A percentile compares a stretch with the other conserved stretches of the same genome.
Evolutionary conservation across 2,797 vertebrate species (phyloP).

Genomic region (Limnodromus scolopaceus): DNA sequence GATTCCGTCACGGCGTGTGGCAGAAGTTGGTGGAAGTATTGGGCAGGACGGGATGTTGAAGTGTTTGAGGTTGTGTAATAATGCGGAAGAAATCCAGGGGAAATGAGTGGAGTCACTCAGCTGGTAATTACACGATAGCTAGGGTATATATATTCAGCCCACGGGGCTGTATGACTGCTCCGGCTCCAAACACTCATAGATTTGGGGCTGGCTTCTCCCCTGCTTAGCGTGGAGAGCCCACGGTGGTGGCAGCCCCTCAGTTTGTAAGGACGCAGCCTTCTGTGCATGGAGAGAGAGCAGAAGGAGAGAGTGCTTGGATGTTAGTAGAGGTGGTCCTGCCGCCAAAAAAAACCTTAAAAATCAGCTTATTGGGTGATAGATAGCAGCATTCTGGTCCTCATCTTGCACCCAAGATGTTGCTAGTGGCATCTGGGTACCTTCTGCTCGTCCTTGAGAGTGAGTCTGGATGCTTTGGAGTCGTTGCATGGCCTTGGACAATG

Average conservation of each 20-base stretch:
- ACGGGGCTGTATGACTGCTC: accelerated
- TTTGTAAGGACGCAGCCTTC: background rate
- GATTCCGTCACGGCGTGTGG: conserved; percentile 35
- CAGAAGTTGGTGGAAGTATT: conserved; percentile 62
- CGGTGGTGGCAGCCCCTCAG: background rate
- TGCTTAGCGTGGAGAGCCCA: background rate
- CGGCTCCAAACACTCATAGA: background rate
- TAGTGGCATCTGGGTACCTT: background rate
- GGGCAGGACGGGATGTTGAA: conserved; percentile 60
- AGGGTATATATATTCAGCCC: background rate
- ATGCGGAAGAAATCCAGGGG: background rate
- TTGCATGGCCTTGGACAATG: accelerated
- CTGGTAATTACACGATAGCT: background rate
- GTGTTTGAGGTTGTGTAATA: conserved; percentile 53
- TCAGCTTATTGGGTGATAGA: background rate
- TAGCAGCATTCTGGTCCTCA: background rate
- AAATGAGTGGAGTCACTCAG: background rate
- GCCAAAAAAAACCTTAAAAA: background rate
- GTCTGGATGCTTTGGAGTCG: background rate
- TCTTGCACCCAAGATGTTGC: background rate
- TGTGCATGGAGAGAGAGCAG: background rate
- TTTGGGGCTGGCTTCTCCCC: background rate
- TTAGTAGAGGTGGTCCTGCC: background rate
- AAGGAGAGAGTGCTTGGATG: background rate
- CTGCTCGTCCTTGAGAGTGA: background rate